Evolutionary conservation across 2,797 vertebrate genomes (phyloP).

Genomic region (Heteromormyrus szaboi): DNA sequence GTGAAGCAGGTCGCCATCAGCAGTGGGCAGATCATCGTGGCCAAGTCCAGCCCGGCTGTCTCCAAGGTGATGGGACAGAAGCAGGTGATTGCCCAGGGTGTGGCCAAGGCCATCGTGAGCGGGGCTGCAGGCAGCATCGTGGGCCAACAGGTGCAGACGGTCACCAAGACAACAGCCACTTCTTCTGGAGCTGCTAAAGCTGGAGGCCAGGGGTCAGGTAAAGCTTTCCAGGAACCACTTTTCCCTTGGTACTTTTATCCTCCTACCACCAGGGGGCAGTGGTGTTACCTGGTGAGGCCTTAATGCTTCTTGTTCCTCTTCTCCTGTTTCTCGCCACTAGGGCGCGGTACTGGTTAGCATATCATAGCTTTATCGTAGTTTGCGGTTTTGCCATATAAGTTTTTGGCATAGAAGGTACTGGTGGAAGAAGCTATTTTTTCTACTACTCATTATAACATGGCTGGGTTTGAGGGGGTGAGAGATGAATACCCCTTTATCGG

Average conservation of each 20-base stretch:
- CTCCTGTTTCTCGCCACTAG: background rate
- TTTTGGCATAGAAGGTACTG: background rate
- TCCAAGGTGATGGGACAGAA: constrained; percentile 86
- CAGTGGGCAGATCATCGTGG: constrained; percentile 90
- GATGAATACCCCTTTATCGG: background rate
- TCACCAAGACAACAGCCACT: constrained; percentile 72
- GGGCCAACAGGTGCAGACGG: constrained; percentile 73
- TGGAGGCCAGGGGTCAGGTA: constrained; percentile 77
- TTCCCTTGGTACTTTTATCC: background rate
- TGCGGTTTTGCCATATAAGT: background rate
- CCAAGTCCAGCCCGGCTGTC: constrained; percentile 79
- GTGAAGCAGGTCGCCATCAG: constrained; percentile 95
- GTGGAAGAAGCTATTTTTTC: background rate
- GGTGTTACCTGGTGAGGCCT: background rate
- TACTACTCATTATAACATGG: background rate
- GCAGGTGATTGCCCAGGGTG: constrained; percentile 92
- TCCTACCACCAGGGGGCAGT: background rate
- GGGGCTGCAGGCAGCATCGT: constrained; percentile 71
- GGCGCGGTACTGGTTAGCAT: background rate
- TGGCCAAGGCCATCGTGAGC: constrained; percentile 93
- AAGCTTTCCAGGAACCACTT: constrained; percentile 3
- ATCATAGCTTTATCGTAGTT: background rate
- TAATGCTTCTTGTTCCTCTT: background rate
- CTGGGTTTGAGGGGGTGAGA: background rate
- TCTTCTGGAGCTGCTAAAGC: constrained; percentile 75